Conservation (phyloP, 2,113 vertebrate genomes). For the Actenoides hombroni region DNA sequence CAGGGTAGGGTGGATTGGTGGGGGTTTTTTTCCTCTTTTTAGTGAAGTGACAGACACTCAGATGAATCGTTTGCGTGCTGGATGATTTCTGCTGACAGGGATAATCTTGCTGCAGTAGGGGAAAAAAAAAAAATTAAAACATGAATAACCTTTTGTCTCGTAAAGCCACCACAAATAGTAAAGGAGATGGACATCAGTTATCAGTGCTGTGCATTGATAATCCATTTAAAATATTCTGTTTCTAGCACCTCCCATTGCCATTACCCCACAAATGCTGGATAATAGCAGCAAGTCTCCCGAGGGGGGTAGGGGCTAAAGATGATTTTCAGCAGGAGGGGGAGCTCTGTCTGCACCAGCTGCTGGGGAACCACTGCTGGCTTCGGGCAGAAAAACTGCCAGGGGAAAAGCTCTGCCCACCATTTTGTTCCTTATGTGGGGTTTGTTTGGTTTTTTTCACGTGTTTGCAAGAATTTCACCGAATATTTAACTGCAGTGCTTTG, state of each 20-base stretch:
- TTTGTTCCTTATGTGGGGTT: not conserved
- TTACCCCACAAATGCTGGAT: not conserved
- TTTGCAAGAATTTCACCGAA: not conserved
- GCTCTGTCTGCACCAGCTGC: slow-evolving; percentile 15
- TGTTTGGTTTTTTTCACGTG: not conserved
- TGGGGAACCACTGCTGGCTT: not conserved
- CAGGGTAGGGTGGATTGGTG: too few species aligned
- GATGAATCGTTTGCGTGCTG: not conserved
- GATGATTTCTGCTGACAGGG: not conserved
- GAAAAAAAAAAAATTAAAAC: not conserved
- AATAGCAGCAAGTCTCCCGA: not conserved
- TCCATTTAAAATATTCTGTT: not conserved
- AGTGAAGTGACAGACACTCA: not conserved
- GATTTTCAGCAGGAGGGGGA: slow-evolving; percentile 41
- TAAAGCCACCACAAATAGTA: not conserved
- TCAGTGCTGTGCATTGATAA: not conserved
- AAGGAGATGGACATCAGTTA: not conserved
- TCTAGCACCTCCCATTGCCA: not conserved
- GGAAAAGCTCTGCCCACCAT: not conserved
- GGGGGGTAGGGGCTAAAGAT: not conserved
- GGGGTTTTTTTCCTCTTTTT: not conserved
- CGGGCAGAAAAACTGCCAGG: not conserved
- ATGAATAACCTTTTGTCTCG: not conserved
- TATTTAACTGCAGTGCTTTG: not conserved
- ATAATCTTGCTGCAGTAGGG: not conserved